These are phyloP conservation scores for Potamarius usumacintae DNA, from an alignment of 2,113 vertebrate species.

Conservation along the genomic window DNA sequence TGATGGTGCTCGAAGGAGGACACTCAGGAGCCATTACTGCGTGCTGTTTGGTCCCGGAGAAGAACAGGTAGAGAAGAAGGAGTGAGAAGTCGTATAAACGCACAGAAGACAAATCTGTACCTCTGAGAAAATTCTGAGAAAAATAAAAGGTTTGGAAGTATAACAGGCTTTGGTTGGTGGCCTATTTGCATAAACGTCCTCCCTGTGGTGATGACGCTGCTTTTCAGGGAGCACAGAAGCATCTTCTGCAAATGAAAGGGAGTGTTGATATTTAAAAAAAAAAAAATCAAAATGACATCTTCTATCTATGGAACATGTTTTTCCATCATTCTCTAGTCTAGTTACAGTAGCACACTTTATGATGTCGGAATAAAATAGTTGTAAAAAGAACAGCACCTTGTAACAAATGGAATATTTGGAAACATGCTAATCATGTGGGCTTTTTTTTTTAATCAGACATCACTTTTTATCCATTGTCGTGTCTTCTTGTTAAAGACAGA, in stretches of 20 bases:
- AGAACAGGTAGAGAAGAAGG: constrained; percentile 67
- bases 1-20: constrained; percentile 64
- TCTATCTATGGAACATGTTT: neutral
- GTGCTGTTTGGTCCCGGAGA: constrained; percentile 70
- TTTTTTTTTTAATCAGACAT: neutral
- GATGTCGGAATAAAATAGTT: neutral
- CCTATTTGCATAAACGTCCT: neutral
- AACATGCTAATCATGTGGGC: neutral
- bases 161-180: neutral
- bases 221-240: neutral
- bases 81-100: neutral
- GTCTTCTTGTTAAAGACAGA: neutral
- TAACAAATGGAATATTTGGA: neutral
- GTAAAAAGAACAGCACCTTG: neutral
- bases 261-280: neutral
- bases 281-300: neutral
- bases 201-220: neutral
- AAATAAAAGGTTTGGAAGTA: neutral
- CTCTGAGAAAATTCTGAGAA: neutral
- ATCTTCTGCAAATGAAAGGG: neutral
- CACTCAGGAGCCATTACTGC: constrained; percentile 68
- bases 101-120: neutral
- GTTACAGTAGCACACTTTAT: neutral
- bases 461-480: neutral
- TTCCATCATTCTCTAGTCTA: neutral